Conservation (phyloP, 2,113 vertebrate genomes). For the Oryzias woworae region DNA sequence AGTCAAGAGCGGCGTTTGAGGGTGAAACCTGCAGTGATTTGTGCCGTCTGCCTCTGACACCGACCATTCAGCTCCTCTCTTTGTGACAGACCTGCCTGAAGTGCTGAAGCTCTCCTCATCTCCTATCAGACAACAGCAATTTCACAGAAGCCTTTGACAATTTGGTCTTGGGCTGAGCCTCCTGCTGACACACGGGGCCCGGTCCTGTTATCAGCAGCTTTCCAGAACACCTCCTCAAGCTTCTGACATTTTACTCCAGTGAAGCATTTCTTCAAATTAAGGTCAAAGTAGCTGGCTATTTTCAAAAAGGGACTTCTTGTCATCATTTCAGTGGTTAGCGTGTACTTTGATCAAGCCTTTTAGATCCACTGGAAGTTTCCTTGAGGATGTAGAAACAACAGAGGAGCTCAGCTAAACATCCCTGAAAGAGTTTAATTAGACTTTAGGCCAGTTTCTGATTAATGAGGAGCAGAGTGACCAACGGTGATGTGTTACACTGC, state of each 20-base stretch:
- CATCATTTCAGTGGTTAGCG: not conserved
- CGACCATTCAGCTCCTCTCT: not conserved
- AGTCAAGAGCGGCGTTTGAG: too few relatives aligned
- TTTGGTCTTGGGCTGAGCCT: not conserved
- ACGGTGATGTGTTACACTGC: too few relatives aligned
- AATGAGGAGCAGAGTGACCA: too few relatives aligned
- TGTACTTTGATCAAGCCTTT: slow-evolving; percentile 2
- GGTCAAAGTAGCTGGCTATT: not conserved
- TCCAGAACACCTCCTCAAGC: not conserved
- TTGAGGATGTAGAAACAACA: too few relatives aligned
- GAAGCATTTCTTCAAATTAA: not conserved
- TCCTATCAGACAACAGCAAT: not conserved
- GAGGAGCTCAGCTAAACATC: too few relatives aligned
- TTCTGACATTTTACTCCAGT: not conserved
- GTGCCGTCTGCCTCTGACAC: not conserved
- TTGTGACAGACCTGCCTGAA: not conserved
- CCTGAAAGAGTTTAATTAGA: too few relatives aligned
- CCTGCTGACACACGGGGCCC: not conserved
- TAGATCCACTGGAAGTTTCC: not conserved
- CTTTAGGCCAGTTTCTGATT: too few relatives aligned
- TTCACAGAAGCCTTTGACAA: not conserved
- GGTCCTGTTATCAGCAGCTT: slow-evolving; percentile 1
- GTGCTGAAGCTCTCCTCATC: not conserved
- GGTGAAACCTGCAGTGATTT: not conserved
- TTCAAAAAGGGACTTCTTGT: not conserved